Percentiles rank a stretch among this genome's conserved stretches.
Conservation (phyloP, 2,888 invertebrate species). For the Tetragonisca angustula region DNA sequence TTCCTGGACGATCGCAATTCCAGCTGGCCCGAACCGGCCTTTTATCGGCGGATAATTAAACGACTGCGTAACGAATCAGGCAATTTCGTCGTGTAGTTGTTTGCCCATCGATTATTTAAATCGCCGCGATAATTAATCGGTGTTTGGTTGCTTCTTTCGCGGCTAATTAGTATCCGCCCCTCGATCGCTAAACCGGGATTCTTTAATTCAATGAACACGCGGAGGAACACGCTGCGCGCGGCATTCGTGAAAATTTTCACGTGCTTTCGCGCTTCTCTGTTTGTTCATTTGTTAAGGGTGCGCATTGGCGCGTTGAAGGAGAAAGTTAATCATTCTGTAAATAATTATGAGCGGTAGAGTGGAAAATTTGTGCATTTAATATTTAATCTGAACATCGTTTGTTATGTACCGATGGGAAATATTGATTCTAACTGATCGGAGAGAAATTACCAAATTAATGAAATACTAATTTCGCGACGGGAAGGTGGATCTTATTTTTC, state of each 20-base stretch:
- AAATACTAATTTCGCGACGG: background rate
- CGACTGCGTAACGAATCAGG: constrained; percentile 29
- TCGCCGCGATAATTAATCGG: background rate
- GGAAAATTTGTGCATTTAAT: background rate
- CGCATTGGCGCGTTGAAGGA: no score
- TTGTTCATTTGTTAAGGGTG: no score
- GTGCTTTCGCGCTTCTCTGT: no score
- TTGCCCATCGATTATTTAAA: constrained; percentile 31
- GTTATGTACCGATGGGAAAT: background rate
- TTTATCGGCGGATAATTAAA: constrained; percentile 27
- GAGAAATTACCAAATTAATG: background rate
- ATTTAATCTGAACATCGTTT: background rate
- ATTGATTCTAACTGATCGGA: background rate
- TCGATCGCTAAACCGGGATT: background rate
- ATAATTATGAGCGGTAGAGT: no score
- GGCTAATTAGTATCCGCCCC: background rate
- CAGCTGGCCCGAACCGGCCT: background rate
- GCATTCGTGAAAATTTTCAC: no score
- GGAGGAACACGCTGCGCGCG: no score
- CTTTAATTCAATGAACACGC: background rate
- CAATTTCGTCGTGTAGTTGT: constrained; percentile 15
- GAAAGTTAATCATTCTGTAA: no score
- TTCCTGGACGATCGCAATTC: constrained; percentile 13
- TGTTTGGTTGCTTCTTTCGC: constrained; percentile 18
- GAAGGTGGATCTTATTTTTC: background rate